Base-by-base conservation (phyloP, 1,140 invertebrate genomes). In the Zaprionus taronus region DNA sequence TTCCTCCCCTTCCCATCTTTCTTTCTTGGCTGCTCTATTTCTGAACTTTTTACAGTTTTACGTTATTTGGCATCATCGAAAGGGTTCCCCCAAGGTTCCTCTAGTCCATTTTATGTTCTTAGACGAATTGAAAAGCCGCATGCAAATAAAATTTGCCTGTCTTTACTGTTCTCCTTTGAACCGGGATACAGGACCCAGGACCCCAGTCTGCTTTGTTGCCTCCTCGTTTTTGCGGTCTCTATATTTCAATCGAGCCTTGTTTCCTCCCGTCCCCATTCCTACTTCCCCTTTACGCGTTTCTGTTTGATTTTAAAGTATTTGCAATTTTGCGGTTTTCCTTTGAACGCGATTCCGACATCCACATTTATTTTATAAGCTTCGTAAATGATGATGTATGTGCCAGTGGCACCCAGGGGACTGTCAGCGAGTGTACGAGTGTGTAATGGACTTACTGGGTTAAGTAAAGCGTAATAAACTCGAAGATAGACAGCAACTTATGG, bases 41-140 rank as follows among this genome's bases (percentile, higher is more conserved):
- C 55, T 61, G 51, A 26, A 22, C 60, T 53, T 81, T 82, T 86
- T 85, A 82, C 81, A 81, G 60, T 81, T 86, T 64, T 82, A 64
- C 78, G 89, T 87, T 89, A 81, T 89, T 87, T 89, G 78, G 74
- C 84, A 89, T 87, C 85, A 83, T 89, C 81, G 78, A 89, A 89
- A 89, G 84, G 84, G 84, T 89, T 89, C 66, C 81, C 79, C 31
- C 61, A 47, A 51, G 28, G n/a, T 34, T 67, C 58, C 36, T 28
- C 49, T 71, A 44, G 64, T 41, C 66, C 69, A 75, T 89, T 89
- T 89, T 89, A 89, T 89, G 78, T 84, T 79, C 81, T 84, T 84
- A 69, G 75, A 83, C 77, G 84, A 89, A 87, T 84, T 87, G 84
- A 89, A 87, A 87, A 89, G 84, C 84, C 79, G 81, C 84, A 89